A percentile compares a stretch with the other conserved stretches of the same genome.
Evolutionary conservation across 2,113 vertebrate species (phyloP).

Genomic region (Tachycineta bicolor): DNA sequence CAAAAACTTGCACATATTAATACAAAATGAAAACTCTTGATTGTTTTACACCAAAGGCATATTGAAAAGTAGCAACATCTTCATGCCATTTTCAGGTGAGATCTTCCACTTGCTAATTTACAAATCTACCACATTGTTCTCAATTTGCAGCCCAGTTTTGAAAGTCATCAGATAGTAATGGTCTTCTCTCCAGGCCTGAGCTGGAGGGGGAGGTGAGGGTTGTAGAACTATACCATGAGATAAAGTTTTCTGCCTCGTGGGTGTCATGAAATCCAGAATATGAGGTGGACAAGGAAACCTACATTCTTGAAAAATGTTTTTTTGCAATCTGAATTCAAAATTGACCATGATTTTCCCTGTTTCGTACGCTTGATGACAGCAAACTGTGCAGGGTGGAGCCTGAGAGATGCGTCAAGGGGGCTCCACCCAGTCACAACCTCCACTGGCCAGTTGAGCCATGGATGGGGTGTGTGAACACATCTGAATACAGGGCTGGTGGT

Average conservation of each 20-base stretch:
- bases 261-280: background rate
- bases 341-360: background rate
- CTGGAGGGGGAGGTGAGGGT: background rate
- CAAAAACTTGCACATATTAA: background rate
- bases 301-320: rapidly evolving
- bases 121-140: background rate
- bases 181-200: background rate
- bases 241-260: background rate
- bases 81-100: background rate
- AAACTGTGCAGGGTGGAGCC: background rate
- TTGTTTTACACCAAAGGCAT: background rate
- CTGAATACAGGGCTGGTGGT: background rate
- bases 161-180: background rate
- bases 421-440: background rate
- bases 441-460: rapidly evolving
- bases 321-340: background rate
- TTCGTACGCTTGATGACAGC: background rate
- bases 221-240: background rate
- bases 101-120: background rate
- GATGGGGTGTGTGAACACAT: rapidly evolving
- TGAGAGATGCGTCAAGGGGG: background rate
- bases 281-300: background rate
- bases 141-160: background rate
- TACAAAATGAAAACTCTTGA: background rate
- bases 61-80: background rate